These are phyloP conservation scores for Salarias fasciatus DNA, from an alignment of 2,797 vertebrate genomes.

Conservation along the genomic window DNA sequence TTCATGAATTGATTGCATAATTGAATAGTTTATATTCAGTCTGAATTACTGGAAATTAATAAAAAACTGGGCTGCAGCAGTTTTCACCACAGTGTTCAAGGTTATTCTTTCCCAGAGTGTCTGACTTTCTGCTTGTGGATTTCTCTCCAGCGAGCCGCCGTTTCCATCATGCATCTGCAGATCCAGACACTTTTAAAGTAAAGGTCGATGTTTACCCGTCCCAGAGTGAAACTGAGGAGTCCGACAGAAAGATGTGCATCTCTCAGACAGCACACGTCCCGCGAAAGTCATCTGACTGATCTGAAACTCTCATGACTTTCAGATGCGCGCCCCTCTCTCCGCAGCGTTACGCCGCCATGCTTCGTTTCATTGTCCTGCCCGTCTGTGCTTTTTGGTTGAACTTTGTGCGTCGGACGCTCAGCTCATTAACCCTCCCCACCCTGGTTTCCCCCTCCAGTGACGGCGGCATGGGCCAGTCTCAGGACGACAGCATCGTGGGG, in stretches of 20 bases:
- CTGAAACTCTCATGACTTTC: constrained; percentile 12
- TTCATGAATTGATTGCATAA: too few relatives aligned
- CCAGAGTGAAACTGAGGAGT: background rate
- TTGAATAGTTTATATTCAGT: too few relatives aligned
- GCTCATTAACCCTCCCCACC: background rate
- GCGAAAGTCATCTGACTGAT: background rate
- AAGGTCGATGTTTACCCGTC: constrained; percentile 59
- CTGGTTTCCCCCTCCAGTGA: constrained; percentile 83
- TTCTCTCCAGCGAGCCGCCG: constrained; percentile 20
- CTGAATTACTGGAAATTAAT: too few relatives aligned
- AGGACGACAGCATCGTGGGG: constrained; percentile 98
- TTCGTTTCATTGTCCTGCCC: background rate
- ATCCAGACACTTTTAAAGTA: constrained; percentile 33
- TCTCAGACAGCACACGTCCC: too few relatives aligned
- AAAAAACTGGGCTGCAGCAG: too few relatives aligned
- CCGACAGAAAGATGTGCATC: too few relatives aligned
- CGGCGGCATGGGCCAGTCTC: constrained; percentile 96
- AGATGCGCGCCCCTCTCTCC: constrained; percentile 16
- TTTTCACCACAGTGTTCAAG: too few relatives aligned
- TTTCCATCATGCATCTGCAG: constrained; percentile 29
- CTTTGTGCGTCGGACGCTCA: constrained; percentile 1
- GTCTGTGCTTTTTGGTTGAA: constrained; percentile 20
- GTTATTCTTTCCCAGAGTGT: too few relatives aligned
- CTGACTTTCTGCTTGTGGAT: background rate
- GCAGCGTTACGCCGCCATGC: too few relatives aligned